phyloP scores from a whole-genome alignment of 2,113 vertebrate species.

The Amazona vittata region DNA sequence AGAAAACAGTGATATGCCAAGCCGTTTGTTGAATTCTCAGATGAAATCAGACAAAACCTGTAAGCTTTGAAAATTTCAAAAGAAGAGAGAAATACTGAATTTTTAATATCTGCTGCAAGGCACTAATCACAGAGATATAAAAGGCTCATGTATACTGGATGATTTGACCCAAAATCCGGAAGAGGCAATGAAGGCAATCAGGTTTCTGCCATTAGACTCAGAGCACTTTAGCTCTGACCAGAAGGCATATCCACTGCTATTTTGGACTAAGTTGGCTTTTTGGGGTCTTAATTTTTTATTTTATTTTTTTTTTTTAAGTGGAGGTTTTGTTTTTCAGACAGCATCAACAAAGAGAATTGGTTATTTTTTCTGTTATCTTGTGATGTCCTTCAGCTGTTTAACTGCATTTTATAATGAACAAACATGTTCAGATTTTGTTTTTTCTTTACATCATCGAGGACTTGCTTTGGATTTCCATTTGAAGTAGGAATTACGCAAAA shows the following conservation, averaged over 20 bases:
- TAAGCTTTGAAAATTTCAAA: slow-evolving; percentile 27
- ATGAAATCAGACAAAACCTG: slow-evolving; percentile 1
- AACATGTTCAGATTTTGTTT: neutral
- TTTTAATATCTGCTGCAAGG: slow-evolving; percentile 13
- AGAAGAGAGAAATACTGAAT: neutral
- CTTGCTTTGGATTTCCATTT: neutral
- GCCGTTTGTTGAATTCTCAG: slow-evolving; percentile 18
- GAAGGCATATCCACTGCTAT: neutral
- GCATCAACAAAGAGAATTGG: neutral
- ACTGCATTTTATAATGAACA: neutral
- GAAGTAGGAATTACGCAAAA: neutral
- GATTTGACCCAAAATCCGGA: neutral
- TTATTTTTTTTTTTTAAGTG: neutral
- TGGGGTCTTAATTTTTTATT: neutral
- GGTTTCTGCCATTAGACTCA: neutral
- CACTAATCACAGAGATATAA: slow-evolving; percentile 10
- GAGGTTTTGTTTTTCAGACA: neutral
- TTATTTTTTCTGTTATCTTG: neutral
- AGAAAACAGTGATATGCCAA: neutral
- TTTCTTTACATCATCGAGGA: neutral
- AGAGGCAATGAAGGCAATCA: neutral
- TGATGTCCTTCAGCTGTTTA: neutral
- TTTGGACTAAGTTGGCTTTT: neutral
- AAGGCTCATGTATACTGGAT: neutral
- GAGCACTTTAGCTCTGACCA: neutral